These are phyloP conservation scores for Pristionchus fissidentatus DNA, from an alignment of 2,888 invertebrate genomes.

Conservation along the genomic window DNA sequence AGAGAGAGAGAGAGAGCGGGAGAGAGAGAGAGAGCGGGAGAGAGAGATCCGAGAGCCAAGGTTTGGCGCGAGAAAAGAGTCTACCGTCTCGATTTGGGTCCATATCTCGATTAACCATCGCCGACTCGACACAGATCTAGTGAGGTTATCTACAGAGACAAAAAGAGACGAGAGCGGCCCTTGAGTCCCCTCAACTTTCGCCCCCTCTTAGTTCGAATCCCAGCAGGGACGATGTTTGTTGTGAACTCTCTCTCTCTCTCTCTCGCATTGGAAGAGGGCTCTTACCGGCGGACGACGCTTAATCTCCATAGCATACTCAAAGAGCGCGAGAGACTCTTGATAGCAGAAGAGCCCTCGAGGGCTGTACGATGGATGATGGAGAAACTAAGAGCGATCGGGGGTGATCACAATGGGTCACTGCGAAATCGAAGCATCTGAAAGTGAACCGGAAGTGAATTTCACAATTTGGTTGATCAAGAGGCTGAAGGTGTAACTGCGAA, in stretches of 20 bases:
- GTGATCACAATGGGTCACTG: neutral
- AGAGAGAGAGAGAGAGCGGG: too few relatives aligned
- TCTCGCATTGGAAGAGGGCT: conserved; percentile 39
- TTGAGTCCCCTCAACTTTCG: neutral
- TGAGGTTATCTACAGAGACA: conserved; percentile 27
- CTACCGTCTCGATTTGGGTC: too few relatives aligned
- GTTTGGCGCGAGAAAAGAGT: conserved; percentile 9
- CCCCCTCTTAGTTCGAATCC: too few relatives aligned
- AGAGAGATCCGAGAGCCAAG: neutral
- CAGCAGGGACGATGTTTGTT: conserved; percentile 23
- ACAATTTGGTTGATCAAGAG: neutral
- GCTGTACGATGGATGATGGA: conserved; percentile 41
- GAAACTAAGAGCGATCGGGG: too few relatives aligned
- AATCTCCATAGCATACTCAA: conserved; percentile 43
- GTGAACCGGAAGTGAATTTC: neutral
- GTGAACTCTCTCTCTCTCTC: too few relatives aligned
- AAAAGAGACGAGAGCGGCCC: neutral
- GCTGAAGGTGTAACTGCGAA: too few relatives aligned
- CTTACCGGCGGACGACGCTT: conserved; percentile 25
- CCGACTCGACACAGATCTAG: conserved; percentile 28
- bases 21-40: too few relatives aligned
- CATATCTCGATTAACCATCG: neutral
- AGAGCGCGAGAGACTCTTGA: conserved; percentile 34
- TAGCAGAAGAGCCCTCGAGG: conserved; percentile 43
- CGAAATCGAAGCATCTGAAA: neutral